Base-by-base conservation (phyloP, 2,113 vertebrate species). In the Panurus biarmicus region DNA sequence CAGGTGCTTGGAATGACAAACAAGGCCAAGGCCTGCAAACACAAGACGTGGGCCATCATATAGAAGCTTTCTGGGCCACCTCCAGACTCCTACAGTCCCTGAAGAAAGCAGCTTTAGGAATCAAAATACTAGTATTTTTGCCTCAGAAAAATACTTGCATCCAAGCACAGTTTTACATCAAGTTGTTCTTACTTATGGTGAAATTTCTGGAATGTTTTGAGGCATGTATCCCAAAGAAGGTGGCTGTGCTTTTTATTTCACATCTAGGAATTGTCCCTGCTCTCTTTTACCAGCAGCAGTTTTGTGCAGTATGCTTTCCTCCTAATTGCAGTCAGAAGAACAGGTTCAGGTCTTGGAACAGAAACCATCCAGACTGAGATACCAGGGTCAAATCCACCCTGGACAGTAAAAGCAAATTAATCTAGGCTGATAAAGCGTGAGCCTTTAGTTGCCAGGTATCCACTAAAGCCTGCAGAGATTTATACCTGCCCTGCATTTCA, bases 361-460 rank as follows among this genome's bases (percentile, higher is more conserved):
- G 60, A 83, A 53, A 62, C 42, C 85, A 75, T 28, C 18, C 18
- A 0, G 54, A 88, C 19, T 10, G 54, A 74, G 31, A 54, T 44
- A 66, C 18, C 12, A 29, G 60, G 82, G 67, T 80, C 71, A 93
- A 94, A 77, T 45, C 57, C 60, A 83, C 14, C 45, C 47, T 67
- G 76, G 48, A 80, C 14, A 33, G 40, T 25, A 90, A 70, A 76
- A 80, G 60, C 51, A 71, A 88, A 64, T 86, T 77, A 64, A 93
- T 70, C 40, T 44, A 73, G 54, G 67, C 35, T 80, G 85, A 80
- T 74, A 94, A 73, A 85, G 57, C 1, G 1, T 13, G 84, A 81
- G 60, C 84, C 66, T 94, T 94, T 85, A 89, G 79, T 72, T 90
- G 65, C 50, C 58, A 96, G 74, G 79, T 72, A 92, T 50, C 65